Percentiles rank a stretch among this genome's conserved stretches.
Evolutionary conservation across 92 coral and sea anemone species (phyloP).

Genomic region (Plumapathes pennacea): DNA sequence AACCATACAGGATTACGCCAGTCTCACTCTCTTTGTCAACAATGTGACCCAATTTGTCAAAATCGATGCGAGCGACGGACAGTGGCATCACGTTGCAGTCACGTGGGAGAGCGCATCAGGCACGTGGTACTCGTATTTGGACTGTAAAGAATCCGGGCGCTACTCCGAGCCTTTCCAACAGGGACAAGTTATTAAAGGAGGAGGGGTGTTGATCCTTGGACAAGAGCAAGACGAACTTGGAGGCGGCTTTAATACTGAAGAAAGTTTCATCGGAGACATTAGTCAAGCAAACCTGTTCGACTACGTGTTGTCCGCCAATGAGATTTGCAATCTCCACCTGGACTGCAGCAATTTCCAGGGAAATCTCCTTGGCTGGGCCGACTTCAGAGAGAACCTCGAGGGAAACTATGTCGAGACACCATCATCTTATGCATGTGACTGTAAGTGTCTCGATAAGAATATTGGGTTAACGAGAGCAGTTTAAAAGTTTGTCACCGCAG

Average conservation of each 20-base stretch:
- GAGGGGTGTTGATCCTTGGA: constrained; percentile 73
- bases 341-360: constrained; percentile 68
- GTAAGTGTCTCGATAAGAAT: too few relatives aligned
- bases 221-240: constrained; percentile 81
- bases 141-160: constrained; percentile 32
- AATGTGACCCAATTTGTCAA: constrained; percentile 57
- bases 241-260: constrained; percentile 80
- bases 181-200: constrained; percentile 68
- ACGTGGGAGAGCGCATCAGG: constrained; percentile 73
- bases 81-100: constrained; percentile 87
- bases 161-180: constrained; percentile 56
- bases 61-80: constrained; percentile 54
- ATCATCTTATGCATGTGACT: constrained; percentile 64
- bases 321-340: constrained; percentile 61
- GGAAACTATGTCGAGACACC: constrained; percentile 62
- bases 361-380: constrained; percentile 77
- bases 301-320: constrained; percentile 48
- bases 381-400: constrained; percentile 61
- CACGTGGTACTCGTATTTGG: constrained; percentile 63
- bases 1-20: constrained; percentile 68
- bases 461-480: too few relatives aligned
- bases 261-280: constrained; percentile 66
- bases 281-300: constrained; percentile 81
- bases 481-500: too few relatives aligned
- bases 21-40: constrained; percentile 59